Conservation (phyloP, 2,888 invertebrate species). For the Saturnia japonica region DNA sequence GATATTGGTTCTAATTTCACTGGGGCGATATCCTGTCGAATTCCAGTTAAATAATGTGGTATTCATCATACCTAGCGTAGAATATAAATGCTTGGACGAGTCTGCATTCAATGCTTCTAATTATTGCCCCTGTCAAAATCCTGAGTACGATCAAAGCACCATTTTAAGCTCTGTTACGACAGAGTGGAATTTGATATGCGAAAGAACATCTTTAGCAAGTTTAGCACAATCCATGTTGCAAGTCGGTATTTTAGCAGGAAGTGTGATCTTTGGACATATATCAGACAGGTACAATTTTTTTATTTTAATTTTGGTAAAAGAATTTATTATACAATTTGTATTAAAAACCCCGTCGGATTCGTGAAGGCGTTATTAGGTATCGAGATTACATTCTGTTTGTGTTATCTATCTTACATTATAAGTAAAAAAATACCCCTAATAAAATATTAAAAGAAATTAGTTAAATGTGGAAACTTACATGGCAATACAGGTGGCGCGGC, state of each 20-base stretch:
- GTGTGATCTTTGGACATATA: slow-evolving; percentile 77
- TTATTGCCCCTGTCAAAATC: slow-evolving; percentile 64
- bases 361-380: too few species aligned
- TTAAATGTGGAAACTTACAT: too few species aligned
- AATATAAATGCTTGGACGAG: slow-evolving; percentile 71
- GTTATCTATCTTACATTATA: too few species aligned
- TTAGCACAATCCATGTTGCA: slow-evolving; percentile 80
- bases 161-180: slow-evolving; percentile 81
- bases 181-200: slow-evolving; percentile 84
- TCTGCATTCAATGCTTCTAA: slow-evolving; percentile 59
- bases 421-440: too few species aligned
- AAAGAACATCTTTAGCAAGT: slow-evolving; percentile 76
- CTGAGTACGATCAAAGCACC: slow-evolving; percentile 78
- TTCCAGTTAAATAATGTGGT: slow-evolving; percentile 81
- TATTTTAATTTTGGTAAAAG: not conserved
- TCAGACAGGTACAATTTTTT: slow-evolving; percentile 65
- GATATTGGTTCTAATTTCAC: slow-evolving; percentile 69
- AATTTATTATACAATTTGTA: not conserved
- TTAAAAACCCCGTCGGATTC: too few species aligned
- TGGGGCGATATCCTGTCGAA: slow-evolving; percentile 81
- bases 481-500: too few species aligned
- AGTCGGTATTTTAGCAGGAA: slow-evolving; percentile 80
- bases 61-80: slow-evolving; percentile 78
- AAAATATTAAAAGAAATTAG: too few species aligned
- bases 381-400: too few species aligned